Base-by-base conservation (phyloP, 2,113 vertebrate genomes). In the Ptyas mucosa region DNA sequence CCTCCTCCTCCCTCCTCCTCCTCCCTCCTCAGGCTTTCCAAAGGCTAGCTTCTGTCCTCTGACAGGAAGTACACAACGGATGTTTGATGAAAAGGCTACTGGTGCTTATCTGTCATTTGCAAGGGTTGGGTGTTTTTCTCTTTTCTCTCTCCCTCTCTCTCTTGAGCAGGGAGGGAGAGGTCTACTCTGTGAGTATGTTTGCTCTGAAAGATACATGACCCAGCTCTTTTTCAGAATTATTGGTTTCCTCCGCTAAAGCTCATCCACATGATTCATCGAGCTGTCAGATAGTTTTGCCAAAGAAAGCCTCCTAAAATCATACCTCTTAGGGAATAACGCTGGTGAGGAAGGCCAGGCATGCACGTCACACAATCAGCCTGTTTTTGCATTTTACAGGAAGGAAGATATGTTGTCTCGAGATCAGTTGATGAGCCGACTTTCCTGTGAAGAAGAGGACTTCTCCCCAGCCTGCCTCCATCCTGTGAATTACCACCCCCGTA, bases 371-470 rank as follows among this genome's bases (percentile, higher is more conserved):
- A 96, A 95, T 96, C 95, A 95, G 95, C 93, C 90, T 96, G 96
- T 94, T 96, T 96, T 89, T 97, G 95, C 94, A 64, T 96, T 97
- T 97, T 96, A 96, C 96, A 97, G 97, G 97, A 97, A 97, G 97
- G 97, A 98, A 97, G 97, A 97, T 96, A 96, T 90, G 94, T 95
- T 96, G 97, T 96, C 97, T 97, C 90, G 95, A 96, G 96, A 98
- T 97, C 96, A 95, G 96, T 96, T 97, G 97, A 98, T 98, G 97
- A 97, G 97, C 96, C 90, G 96, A 97, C 97, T 98, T 97, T 97
- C 97, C 97, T 97, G 97, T 94, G 97, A 96, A 96, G 89, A 96
- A 97, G 97, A 96, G 95, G 95, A 94, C 75, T 96, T 75, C 49
- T 21, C 81, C 86, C 96, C 49, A 8, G 51, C 5, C 61, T 69